Evolutionary conservation across 1,140 invertebrate genomes (phyloP), one percentile per base, ranked within the genome.

Genomic region (Drosophila sulfurigaster): DNA sequence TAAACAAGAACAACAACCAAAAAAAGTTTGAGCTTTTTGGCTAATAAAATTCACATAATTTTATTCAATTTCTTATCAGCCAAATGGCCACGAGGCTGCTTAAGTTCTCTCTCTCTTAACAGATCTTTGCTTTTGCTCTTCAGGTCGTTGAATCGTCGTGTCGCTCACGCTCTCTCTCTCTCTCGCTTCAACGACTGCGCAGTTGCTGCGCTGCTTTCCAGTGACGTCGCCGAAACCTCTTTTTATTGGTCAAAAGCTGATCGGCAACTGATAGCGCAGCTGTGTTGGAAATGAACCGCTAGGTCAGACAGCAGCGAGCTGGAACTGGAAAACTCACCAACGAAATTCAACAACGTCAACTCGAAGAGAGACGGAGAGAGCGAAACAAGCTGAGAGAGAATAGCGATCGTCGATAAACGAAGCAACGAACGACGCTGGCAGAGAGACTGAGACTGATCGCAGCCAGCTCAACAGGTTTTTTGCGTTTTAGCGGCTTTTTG

Each of bases 241-340:
- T 91, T 91, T 91, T 91, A 91, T 91, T 91, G 88, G 88, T 85
- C 81, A 85, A 89, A 89, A 85, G 81, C 88, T 83, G 79, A 88
- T 90, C 88, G 73, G 75, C 78, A 88, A 86, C 87, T 91, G 86
- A 90, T 90, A 90, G 76, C 79, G 78, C 78, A 82, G 80, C 88
- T 78, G 75, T 57, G 67, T 30, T 91, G 89, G 88, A 91, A 91
- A 82, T 79, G 11, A 88, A 91, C 88, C 88, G 88, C 89, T 89
- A 91, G 63, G 67, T 59, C 59, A 68, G 76, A 30, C 70, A 78
- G 38, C 70, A 41, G 60, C 60, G 82, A 32, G 54, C 63, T 66
- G 57, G 54, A 6, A 52, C 89, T 88, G 89, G 88, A 89, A 85
- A 70, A 30, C 6, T 73, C 71, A 58, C 32, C 67, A 79, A 69